phyloP scores from a whole-genome alignment of 1,140 invertebrate genomes.

The Drosophila melanogaster region Release_6_plus_ISO1_MT NC_004354.4:9849501-9850000 shows the following conservation, averaged over 20 bases:
- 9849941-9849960: background rate
- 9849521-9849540: conserved; percentile 39
- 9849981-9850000: background rate
- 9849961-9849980: conserved; percentile 3
- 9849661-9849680: conserved; percentile 9
- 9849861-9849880: background rate
- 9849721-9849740: background rate
- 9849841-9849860: background rate
- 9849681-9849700: conserved; percentile 3
- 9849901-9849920: background rate
- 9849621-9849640: background rate
- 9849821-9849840: background rate
- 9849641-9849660: background rate
- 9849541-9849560: conserved; percentile 16
- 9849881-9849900: background rate
- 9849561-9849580: conserved; percentile 7
- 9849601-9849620: conserved; percentile 20
- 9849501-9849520: conserved; percentile 5
- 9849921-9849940: background rate
- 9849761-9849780: background rate
- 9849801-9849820: too few relatives aligned
- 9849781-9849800: background rate
- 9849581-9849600: conserved; percentile 11
- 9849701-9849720: background rate
- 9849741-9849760: background rate